Conservation (phyloP, 2,113 vertebrate genomes). For the Clinocottus analis region DNA sequence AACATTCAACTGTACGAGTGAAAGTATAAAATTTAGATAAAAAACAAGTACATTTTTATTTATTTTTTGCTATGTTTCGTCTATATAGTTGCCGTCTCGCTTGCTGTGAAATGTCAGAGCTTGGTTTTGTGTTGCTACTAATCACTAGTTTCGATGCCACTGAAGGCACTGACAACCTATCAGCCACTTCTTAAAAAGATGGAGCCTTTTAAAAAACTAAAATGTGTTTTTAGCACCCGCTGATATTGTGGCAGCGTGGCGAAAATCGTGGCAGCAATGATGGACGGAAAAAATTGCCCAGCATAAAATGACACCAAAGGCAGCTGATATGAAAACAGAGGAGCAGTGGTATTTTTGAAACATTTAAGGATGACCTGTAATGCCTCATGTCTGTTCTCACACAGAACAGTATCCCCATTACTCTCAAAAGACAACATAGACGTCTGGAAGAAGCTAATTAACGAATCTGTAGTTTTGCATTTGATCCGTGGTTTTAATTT, state of each 20-base stretch:
- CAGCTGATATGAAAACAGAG: slow-evolving; percentile 12
- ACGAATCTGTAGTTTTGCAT: slow-evolving; percentile 41
- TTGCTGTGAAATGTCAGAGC: background rate
- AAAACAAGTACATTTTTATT: too few species aligned
- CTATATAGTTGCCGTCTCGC: background rate
- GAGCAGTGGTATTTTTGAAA: background rate
- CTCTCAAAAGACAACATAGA: slow-evolving; percentile 43
- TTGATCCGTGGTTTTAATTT: slow-evolving; percentile 53
- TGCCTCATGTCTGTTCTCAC: slow-evolving; percentile 40
- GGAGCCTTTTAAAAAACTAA: too few species aligned
- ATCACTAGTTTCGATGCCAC: background rate
- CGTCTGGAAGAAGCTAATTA: slow-evolving; percentile 52
- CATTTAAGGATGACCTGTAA: slow-evolving; percentile 37
- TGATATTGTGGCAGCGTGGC: background rate
- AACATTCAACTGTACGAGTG: too few species aligned
- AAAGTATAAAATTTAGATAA: too few species aligned
- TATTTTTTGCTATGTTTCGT: background rate
- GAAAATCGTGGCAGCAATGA: background rate
- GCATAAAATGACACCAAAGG: slow-evolving; percentile 3
- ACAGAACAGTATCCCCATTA: slow-evolving; percentile 28
- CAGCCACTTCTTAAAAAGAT: background rate
- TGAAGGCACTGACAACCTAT: background rate
- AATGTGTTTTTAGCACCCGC: background rate
- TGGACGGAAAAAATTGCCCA: background rate
- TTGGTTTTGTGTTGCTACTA: background rate